These are phyloP conservation scores for Lepilemur septentrionalis DNA, from an alignment of 2,797 vertebrate genomes.

Conservation along the genomic window DNA sequence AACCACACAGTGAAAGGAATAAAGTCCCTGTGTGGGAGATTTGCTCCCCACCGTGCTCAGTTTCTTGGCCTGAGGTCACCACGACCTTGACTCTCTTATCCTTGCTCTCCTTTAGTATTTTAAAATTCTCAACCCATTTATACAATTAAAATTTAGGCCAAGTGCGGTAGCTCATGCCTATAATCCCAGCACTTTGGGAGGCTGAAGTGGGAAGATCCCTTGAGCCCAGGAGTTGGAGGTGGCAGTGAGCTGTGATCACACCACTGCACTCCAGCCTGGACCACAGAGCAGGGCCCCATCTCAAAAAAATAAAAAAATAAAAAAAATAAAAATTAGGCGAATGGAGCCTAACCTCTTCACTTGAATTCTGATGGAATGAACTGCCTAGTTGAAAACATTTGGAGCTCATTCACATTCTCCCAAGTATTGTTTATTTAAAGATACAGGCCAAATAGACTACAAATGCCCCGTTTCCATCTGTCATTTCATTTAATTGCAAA, in stretches of 20 bases:
- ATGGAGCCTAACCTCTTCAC: not conserved
- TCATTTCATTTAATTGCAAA: conserved; percentile 12
- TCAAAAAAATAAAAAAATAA: not conserved
- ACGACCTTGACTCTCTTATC: not conserved
- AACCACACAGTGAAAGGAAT: not conserved
- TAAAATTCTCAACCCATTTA: not conserved
- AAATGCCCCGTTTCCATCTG: not conserved
- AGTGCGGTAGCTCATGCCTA: not conserved
- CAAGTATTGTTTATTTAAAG: not conserved
- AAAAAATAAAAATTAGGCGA: not conserved
- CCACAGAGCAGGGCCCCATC: not conserved
- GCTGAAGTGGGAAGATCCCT: not conserved
- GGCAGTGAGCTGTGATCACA: not conserved
- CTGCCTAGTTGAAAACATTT: not conserved
- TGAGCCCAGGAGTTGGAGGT: not conserved
- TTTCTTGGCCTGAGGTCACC: not conserved
- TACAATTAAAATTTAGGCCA: not conserved
- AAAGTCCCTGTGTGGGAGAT: rapidly evolving
- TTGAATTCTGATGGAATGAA: not conserved
- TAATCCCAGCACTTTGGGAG: not conserved
- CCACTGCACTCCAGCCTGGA: not conserved
- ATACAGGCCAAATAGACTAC: not conserved
- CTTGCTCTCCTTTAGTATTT: not conserved
- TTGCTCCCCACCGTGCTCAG: not conserved
- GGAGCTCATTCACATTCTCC: not conserved